A percentile compares a stretch with the other conserved stretches of the same genome.
phyloP scores from a whole-genome alignment of 35 echinoderm and acorn worm species.

The Anneissia japonica region DNA sequence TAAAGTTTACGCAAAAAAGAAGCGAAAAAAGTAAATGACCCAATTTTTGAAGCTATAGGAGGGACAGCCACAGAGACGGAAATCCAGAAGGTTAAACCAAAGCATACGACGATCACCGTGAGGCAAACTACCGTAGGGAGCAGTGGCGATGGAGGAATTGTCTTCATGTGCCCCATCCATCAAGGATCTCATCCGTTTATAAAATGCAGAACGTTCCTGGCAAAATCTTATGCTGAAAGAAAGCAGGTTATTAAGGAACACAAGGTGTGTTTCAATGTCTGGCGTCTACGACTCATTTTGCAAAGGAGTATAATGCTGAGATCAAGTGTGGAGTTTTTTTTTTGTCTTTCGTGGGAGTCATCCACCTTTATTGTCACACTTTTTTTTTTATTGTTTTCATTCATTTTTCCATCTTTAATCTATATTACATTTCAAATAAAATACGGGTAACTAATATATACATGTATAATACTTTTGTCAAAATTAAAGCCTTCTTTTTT shows the following conservation, averaged over 20 bases:
- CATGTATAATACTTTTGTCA: no score
- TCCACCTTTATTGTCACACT: no score
- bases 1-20: constrained; percentile 10
- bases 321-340: constrained; percentile 22
- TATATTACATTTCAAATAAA: no score
- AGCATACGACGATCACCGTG: neutral
- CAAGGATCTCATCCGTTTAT: constrained; percentile 28
- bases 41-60: neutral
- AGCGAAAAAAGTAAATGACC: constrained; percentile 17
- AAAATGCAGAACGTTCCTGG: constrained; percentile 26
- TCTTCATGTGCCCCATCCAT: constrained; percentile 35
- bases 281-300: constrained; percentile 8
- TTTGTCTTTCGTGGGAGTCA: no score
- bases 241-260: constrained; percentile 25
- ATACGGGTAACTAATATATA: no score
- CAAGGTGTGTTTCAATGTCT: constrained; percentile 21
- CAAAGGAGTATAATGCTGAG: constrained; percentile 16
- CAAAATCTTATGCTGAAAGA: constrained; percentile 18
- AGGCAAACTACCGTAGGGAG: neutral
- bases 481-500: no score
- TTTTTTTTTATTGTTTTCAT: no score
- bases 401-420: no score
- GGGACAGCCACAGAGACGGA: neutral
- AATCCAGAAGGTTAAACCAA: neutral
- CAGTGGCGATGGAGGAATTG: neutral